Percentiles rank a stretch among this genome's conserved stretches.
These are phyloP conservation scores for Pterocles burchelli DNA, from an alignment of 2,113 vertebrate genomes.

Conservation along the genomic window DNA sequence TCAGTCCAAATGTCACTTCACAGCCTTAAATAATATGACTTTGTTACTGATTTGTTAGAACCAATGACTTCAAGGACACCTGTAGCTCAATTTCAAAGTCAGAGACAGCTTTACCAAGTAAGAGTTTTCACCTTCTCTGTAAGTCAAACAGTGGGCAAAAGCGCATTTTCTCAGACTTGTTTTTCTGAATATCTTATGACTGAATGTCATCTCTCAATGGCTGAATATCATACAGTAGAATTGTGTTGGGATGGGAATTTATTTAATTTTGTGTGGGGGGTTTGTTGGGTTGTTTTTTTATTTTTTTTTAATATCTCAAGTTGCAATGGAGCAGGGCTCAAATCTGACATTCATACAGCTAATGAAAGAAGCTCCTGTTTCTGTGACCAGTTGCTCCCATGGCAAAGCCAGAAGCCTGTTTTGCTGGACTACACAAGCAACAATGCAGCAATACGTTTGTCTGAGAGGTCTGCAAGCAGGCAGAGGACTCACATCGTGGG, in stretches of 20 bases:
- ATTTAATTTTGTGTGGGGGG: background rate
- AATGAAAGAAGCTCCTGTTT: background rate
- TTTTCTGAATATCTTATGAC: background rate
- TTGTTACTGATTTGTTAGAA: background rate
- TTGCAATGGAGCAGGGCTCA: background rate
- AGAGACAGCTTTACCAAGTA: background rate
- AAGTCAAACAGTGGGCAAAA: background rate
- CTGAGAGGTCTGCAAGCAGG: background rate
- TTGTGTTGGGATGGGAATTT: background rate
- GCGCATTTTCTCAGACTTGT: background rate
- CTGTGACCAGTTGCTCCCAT: background rate
- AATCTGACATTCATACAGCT: background rate
- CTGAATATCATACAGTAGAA: background rate
- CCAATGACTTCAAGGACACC: background rate
- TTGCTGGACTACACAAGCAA: background rate
- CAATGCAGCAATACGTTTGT: background rate
- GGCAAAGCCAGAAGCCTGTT: background rate
- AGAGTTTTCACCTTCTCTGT: background rate
- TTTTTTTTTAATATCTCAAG: background rate
- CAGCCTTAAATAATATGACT: background rate
- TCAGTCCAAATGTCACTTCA: background rate
- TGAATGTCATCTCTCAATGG: background rate
- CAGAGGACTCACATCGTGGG: accelerated
- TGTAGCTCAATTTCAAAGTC: background rate
- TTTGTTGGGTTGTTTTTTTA: background rate